A percentile compares a stretch with the other conserved stretches of the same genome.
Conservation (phyloP, 2,113 vertebrate genomes). For the Oreochromis aureus region DNA sequence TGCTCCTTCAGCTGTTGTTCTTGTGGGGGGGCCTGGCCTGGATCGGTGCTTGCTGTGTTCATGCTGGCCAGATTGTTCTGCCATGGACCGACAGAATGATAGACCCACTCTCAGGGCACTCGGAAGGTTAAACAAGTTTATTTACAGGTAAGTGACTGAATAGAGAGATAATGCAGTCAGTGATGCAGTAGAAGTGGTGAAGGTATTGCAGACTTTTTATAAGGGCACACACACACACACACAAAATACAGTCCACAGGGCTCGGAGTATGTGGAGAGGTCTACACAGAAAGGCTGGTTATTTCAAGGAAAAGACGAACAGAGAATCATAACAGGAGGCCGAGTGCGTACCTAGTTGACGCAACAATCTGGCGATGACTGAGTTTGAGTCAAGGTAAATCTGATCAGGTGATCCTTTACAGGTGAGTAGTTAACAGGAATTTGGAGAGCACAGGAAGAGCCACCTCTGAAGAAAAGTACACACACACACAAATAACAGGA, state of each 20-base stretch:
- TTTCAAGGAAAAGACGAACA: not conserved
- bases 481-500: not conserved
- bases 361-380: not conserved
- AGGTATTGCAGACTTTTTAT: not conserved
- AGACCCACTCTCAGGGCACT: not conserved
- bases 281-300: not conserved
- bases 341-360: not conserved
- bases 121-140: not conserved
- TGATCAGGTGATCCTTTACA: not conserved
- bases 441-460: not conserved
- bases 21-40: not conserved
- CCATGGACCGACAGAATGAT: not conserved
- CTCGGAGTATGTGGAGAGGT: not conserved
- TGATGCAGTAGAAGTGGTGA: not conserved
- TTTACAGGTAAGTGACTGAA: not conserved
- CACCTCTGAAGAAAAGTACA: not conserved
- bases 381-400: not conserved
- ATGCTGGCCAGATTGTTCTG: not conserved
- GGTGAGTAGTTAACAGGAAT: not conserved
- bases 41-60: not conserved
- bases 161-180: not conserved
- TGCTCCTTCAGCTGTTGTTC: not conserved
- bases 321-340: not conserved
- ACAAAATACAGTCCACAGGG: not conserved
- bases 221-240: not conserved